A percentile compares a stretch with the other conserved stretches of the same genome.
phyloP scores from a whole-genome alignment of 2,113 vertebrate species.

The Ardeotis arabs region DNA sequence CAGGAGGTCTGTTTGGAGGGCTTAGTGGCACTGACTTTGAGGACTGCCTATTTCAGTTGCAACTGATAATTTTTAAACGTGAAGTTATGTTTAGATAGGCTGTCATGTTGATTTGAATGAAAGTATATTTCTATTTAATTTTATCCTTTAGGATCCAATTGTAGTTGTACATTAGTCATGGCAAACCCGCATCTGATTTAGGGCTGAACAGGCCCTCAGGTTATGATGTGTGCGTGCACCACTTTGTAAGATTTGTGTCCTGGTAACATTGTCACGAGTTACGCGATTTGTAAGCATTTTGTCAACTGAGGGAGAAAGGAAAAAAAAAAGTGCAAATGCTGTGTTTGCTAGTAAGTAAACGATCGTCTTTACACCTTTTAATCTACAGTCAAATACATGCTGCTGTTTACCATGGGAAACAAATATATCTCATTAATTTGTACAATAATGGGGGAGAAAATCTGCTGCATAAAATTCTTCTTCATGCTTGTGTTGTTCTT shows the following conservation, averaged over 20 bases:
- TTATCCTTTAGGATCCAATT: neutral
- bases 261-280: neutral
- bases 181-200: neutral
- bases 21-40: neutral
- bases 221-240: neutral
- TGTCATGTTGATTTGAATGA: conserved; percentile 16
- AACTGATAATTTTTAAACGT: neutral
- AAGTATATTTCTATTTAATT: conserved; percentile 1
- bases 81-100: neutral
- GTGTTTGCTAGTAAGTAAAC: conserved; percentile 37
- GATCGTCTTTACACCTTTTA: conserved; percentile 49
- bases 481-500: conserved; percentile 31
- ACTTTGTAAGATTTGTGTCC: neutral
- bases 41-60: neutral
- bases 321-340: neutral
- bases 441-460: neutral
- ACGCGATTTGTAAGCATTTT: neutral
- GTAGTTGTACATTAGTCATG: neutral
- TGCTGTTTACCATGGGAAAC: conserved; percentile 44
- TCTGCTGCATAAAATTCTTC: conserved; percentile 8
- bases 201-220: neutral
- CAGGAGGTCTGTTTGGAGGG: neutral
- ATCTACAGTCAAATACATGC: conserved; percentile 43
- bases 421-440: conserved; percentile 60
- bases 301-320: neutral